Percentiles rank a stretch among this genome's conserved stretches.
These are phyloP conservation scores for Dolichallabes microphthalmus DNA, from an alignment of 2,113 vertebrate species.

Conservation along the genomic window DNA sequence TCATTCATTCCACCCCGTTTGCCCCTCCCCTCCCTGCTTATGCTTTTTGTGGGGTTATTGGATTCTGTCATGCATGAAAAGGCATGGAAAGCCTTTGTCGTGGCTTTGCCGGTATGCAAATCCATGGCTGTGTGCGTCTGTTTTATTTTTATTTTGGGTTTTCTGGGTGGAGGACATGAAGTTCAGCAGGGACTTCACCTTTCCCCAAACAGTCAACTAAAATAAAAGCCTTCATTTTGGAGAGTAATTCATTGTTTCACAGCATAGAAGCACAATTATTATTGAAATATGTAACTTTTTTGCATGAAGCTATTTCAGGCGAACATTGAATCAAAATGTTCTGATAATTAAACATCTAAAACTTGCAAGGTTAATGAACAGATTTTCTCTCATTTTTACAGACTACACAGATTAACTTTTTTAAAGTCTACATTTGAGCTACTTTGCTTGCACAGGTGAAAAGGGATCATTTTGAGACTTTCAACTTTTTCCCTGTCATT, in stretches of 20 bases:
- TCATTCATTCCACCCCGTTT: conserved; percentile 50
- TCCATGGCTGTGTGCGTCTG: conserved; percentile 48
- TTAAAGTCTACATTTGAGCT: background rate
- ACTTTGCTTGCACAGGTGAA: background rate
- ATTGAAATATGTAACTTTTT: background rate
- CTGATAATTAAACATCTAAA: background rate
- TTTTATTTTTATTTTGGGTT: conserved; percentile 60
- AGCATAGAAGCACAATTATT: conserved; percentile 16
- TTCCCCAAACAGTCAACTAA: conserved; percentile 58
- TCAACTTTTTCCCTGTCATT: background rate
- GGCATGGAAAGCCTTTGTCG: conserved; percentile 62
- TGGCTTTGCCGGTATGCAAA: conserved; percentile 53
- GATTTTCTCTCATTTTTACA: background rate
- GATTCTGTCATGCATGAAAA: conserved; percentile 58
- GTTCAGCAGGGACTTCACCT: conserved; percentile 60
- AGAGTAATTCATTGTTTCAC: conserved; percentile 60
- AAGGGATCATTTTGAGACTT: background rate
- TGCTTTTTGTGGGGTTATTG: conserved; percentile 62
- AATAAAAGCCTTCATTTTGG: conserved; percentile 61
- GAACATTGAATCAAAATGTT: background rate
- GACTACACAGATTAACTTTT: background rate
- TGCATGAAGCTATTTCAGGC: background rate
- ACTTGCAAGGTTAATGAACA: background rate
- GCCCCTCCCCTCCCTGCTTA: conserved; percentile 42
- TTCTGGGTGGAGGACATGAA: conserved; percentile 49